Conservation (phyloP, 2,113 vertebrate genomes). For the Lepidothrix coronata region DNA sequence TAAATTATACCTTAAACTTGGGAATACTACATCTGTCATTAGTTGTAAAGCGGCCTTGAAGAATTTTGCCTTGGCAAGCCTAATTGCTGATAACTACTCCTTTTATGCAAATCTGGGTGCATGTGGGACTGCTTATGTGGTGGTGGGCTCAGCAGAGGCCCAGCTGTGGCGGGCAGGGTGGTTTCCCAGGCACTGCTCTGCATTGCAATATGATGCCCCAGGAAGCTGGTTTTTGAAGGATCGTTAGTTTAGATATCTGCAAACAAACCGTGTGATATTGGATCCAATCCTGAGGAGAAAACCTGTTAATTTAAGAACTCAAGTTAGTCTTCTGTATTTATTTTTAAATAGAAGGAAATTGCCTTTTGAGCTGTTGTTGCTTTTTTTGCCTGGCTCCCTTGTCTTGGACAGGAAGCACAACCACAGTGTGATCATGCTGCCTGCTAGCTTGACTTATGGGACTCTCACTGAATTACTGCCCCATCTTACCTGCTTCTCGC, state of each 20-base stretch:
- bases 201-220: not conserved
- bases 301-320: not conserved
- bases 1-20: conserved; percentile 53
- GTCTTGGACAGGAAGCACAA: not conserved
- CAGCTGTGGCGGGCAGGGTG: not conserved
- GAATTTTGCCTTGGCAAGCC: conserved; percentile 44
- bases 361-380: not conserved
- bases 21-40: conserved; percentile 42
- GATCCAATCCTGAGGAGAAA: not conserved
- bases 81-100: conserved; percentile 63
- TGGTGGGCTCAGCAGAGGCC: not conserved
- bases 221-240: not conserved
- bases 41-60: conserved; percentile 40
- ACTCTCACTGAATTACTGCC: not conserved
- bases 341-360: not conserved
- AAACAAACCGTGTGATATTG: not conserved
- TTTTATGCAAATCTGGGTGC: conserved; percentile 52
- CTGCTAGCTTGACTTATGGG: not conserved
- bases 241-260: not conserved
- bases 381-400: not conserved
- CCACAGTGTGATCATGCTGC: not conserved
- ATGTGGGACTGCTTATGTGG: not conserved
- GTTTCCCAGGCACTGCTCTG: not conserved
- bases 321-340: not conserved
- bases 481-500: not conserved